Conservation (phyloP, 2,797 vertebrate genomes). For the Eutrigla gurnardus region DNA sequence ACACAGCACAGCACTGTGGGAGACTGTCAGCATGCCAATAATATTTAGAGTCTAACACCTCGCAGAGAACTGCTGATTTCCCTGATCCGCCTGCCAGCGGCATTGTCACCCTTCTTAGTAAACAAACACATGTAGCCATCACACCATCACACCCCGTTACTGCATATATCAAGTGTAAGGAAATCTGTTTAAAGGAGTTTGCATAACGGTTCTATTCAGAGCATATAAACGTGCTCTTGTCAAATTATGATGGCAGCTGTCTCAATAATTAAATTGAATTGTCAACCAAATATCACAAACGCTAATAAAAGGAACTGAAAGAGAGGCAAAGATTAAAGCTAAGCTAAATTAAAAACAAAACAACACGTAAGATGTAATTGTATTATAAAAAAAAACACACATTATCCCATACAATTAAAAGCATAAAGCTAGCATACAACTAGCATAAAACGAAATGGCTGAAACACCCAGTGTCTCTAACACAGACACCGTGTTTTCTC, state of each 20-base stretch:
- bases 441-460: too few species aligned
- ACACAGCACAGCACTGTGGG: conserved; percentile 73
- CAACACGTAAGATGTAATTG: background rate
- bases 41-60: conserved; percentile 84
- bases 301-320: background rate
- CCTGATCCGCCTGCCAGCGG: conserved; percentile 57
- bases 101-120: conserved; percentile 48
- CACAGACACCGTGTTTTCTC: too few species aligned
- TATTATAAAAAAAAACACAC: background rate
- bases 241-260: background rate
- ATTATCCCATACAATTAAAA: background rate
- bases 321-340: background rate
- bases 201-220: too few species aligned
- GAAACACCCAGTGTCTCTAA: too few species aligned
- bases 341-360: background rate
- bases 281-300: background rate
- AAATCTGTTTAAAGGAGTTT: background rate
- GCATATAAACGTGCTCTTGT: too few species aligned
- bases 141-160: conserved; percentile 1
- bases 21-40: conserved; percentile 81
- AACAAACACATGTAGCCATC: conserved; percentile 56
- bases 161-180: background rate
- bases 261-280: background rate
- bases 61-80: conserved; percentile 59
- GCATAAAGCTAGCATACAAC: too few species aligned